These are phyloP conservation scores for Brenthis hecate DNA, from an alignment of 2,888 invertebrate species.

Conservation along the genomic window DNA sequence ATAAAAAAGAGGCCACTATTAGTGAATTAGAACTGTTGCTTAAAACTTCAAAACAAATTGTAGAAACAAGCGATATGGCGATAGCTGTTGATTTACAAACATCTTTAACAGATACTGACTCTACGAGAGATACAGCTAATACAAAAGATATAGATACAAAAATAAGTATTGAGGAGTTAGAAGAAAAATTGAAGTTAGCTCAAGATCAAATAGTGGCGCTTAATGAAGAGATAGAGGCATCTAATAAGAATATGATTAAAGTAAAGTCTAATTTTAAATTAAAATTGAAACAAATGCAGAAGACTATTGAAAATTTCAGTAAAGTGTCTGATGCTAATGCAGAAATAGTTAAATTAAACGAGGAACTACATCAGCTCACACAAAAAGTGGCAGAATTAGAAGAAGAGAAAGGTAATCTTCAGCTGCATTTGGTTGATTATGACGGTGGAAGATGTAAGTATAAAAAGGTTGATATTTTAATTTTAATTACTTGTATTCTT, in stretches of 20 bases:
- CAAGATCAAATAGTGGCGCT: conserved; percentile 77
- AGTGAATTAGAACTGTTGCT: conserved; percentile 44
- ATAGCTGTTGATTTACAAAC: conserved; percentile 50
- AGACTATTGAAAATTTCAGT: conserved; percentile 86
- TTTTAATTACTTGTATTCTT: not conserved
- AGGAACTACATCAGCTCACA: conserved; percentile 84
- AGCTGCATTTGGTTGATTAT: conserved; percentile 91
- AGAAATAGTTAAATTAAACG: conserved; percentile 84
- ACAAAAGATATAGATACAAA: conserved; percentile 30
- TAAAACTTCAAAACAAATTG: conserved; percentile 36
- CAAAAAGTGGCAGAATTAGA: conserved; percentile 92
- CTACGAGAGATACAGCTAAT: conserved; percentile 9
- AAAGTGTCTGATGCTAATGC: conserved; percentile 86
- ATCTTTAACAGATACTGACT: conserved; percentile 24
- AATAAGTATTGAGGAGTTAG: conserved; percentile 50
- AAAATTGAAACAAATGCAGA: conserved; percentile 89
- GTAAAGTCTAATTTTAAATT: conserved; percentile 87
- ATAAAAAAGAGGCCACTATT: conserved; percentile 46
- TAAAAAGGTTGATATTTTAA: not conserved
- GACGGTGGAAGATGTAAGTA: conserved; percentile 86
- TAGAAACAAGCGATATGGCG: conserved; percentile 54
- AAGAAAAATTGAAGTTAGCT: conserved; percentile 72
- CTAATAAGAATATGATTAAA: conserved; percentile 90
- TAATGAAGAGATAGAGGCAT: conserved; percentile 87
- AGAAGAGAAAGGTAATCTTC: conserved; percentile 95